Base-by-base conservation (phyloP, 2,888 invertebrate species). In the Pollenia angustigena region DNA sequence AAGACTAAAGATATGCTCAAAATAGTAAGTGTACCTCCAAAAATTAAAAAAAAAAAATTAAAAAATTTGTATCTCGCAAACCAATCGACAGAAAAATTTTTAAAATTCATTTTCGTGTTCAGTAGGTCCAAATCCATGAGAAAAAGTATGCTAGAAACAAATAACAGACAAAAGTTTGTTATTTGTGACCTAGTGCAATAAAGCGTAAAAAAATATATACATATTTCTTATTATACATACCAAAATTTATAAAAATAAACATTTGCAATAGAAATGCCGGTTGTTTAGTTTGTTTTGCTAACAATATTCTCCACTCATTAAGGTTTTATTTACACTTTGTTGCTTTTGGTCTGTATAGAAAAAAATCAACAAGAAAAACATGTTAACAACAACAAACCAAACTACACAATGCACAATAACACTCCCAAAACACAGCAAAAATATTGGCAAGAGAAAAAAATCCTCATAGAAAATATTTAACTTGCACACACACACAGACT, bases 231-330 rank as follows among this genome's bases (percentile, higher is more conserved):
- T 6, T 44, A 62, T 62, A 42, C 16, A 9, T 40, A 52, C n/a
- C 62, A 62, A 64, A 42, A 42, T 42, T 14, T 12, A 16, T 14
- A 16, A 44, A 46, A 64, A 56, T 54, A 68, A 54, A 52, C 23
- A 42, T 14, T 54, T 12, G 11, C 16, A 68, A 50, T 62, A 74
- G 23, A 78, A 83, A 83, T 71, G 83, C 86, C 86, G 86, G 83
- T 86, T 86, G 48, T 46, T 58, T 76, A 68, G 76, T 87, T 83
- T 87, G 86, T 87, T 87, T 87, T 87, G 86, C 86, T 86, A 69
- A 75, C 64, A 71, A 52, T 75, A 81, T 86, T 86, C 83, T 72
- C 42, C 14, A 66, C 72, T 72, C 46, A 62, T 46, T 81, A 60
- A 44, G 11, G 8, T 68, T 71, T 54, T 81, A 44, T 68, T 46